Base-by-base conservation (phyloP, 1,140 invertebrate genomes). In the Arion vulgaris region DNA sequence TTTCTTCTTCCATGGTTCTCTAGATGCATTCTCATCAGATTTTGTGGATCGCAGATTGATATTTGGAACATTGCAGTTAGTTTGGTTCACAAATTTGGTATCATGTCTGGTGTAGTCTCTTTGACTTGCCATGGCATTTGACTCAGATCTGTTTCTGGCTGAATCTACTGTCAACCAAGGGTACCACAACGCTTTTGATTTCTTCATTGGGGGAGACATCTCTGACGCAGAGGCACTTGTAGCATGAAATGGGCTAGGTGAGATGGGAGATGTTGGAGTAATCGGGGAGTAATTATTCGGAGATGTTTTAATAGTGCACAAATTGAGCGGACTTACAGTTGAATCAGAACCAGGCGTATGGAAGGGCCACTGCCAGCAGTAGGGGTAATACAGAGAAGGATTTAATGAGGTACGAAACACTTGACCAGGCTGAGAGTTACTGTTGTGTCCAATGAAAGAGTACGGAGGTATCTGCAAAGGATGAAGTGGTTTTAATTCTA, bases 171-270 rank as follows among this genome's bases (percentile, higher is more conserved):
- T 71, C 28, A 81, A 66, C 80, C 80, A 81, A 19, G 80, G 80
- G 38, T 81, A 81, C 80, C 80, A 81, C 9, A 81, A 57, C 7
- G 80, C 69, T 36, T 81, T 81, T 19, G 49, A 9, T 45, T 80
- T 66, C 28, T 80, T 80, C 39, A 28, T 1, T 68, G 62, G 78
- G 19, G 62, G 68, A 45, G 68, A 45, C 9, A 80, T 13, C 4
- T 28, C 34, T 11, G 74, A 53, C 9, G 49, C 2, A 34, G 9
- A 2, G 17, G 41, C 71, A 41, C 5, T 5, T 0, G 2, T 36
- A 73, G 17, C 1, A 38, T 73, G 71, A 19, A 1, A 5, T 66
- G 19, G 57, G 15, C 19, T 17, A 15, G 80, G 80, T 36, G 80
- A 81, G 17, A 81, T 69, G 15, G 80, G 80, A 41, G 80, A 81